Evolutionary conservation across 2,888 invertebrate genomes (phyloP).

Genomic region (Psylliodes chrysocephalus): DNA sequence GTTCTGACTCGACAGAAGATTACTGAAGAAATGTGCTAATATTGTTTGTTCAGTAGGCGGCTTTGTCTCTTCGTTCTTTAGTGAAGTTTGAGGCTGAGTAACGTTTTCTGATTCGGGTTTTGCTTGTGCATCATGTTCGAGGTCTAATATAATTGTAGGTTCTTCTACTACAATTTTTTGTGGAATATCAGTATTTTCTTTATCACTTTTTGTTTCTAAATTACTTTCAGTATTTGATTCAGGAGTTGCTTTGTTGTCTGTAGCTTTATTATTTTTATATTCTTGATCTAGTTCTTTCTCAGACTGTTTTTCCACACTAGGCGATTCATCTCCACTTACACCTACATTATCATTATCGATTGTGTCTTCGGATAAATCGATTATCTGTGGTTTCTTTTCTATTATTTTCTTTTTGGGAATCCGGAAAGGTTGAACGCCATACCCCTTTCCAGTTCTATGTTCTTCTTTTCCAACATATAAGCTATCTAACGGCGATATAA

Average conservation of each 20-base stretch:
- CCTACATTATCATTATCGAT: conserved; percentile 1
- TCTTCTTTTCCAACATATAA: conserved; percentile 64
- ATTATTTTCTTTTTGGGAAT: conserved; percentile 64
- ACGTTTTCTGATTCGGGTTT: not conserved
- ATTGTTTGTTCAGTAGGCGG: conserved; percentile 50
- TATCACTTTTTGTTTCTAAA: no score
- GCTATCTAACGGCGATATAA: conserved; percentile 65
- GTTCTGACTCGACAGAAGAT: conserved; percentile 51
- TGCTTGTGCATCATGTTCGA: not conserved
- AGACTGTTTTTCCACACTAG: not conserved
- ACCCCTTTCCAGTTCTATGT: conserved; percentile 63
- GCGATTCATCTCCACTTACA: not conserved
- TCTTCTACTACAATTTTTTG: no score
- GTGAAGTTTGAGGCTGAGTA: not conserved
- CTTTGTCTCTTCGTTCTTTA: conserved; percentile 30
- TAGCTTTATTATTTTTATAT: not conserved
- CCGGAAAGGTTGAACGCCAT: conserved; percentile 66
- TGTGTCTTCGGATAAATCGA: conserved; percentile 7
- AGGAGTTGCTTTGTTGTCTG: not conserved
- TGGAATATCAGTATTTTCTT: no score
- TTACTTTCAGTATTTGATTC: conserved; percentile 1
- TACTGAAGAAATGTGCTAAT: conserved; percentile 53
- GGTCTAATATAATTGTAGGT: no score
- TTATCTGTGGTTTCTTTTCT: conserved; percentile 34
- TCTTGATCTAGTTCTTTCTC: not conserved